Evolutionary conservation across 2,888 invertebrate species (phyloP).

Genomic region (Oscheius onirici): DNA sequence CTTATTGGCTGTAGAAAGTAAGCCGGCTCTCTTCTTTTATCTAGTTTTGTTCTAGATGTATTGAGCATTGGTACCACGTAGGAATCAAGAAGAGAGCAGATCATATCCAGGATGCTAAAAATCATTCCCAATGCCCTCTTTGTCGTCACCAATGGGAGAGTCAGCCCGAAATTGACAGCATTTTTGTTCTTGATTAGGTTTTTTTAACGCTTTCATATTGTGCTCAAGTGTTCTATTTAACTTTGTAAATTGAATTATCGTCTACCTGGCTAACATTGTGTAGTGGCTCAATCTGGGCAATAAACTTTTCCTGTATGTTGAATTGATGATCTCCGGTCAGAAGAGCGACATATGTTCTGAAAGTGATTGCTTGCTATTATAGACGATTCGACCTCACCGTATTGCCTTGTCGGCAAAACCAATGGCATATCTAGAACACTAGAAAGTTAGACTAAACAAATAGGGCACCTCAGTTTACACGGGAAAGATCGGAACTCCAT

Average conservation of each 20-base stretch:
- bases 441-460: too few relatives aligned
- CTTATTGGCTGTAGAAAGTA: constrained; percentile 19
- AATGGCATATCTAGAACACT: constrained; percentile 50
- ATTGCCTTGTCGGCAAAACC: constrained; percentile 52
- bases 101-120: not conserved
- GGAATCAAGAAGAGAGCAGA: not conserved
- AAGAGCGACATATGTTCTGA: constrained; percentile 50
- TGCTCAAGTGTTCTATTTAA: not conserved
- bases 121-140: constrained; percentile 10
- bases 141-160: constrained; percentile 13
- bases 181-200: constrained; percentile 3
- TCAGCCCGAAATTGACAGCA: not conserved
- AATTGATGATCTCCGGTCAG: constrained; percentile 53
- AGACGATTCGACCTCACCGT: constrained; percentile 12
- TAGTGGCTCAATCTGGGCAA: constrained; percentile 54
- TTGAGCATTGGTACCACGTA: not conserved
- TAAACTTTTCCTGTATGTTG: constrained; percentile 50
- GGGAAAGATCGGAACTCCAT: constrained; percentile 55
- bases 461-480: constrained; percentile 53
- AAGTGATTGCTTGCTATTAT: not conserved
- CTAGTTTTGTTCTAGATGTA: constrained; percentile 4
- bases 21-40: not conserved
- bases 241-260: not conserved
- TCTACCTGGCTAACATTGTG: constrained; percentile 40
- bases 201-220: not conserved